phyloP scores from a whole-genome alignment of 2,888 invertebrate genomes.

The Peribatodes rhomboidaria region DNA sequence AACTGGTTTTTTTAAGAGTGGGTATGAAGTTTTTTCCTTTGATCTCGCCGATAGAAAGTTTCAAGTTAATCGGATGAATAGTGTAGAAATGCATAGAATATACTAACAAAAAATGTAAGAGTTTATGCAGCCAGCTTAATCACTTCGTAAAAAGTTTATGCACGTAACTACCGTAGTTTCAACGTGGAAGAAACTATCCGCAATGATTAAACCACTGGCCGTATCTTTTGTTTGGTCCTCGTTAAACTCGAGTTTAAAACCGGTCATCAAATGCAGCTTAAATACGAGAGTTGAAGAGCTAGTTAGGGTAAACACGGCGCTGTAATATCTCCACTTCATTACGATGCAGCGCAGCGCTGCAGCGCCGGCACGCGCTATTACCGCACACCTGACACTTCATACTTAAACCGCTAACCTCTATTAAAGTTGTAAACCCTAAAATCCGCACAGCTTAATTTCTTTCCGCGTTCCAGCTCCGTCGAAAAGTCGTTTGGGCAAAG shows the following conservation, averaged over 20 bases:
- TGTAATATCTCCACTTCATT: conserved; percentile 32
- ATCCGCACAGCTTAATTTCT: conserved; percentile 79
- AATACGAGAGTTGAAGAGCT: conserved; percentile 25
- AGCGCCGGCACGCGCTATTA: conserved; percentile 38
- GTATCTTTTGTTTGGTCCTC: conserved; percentile 30
- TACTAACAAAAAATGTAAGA: conserved; percentile 45
- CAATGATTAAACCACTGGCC: conserved; percentile 21
- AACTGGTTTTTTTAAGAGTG: conserved; percentile 53
- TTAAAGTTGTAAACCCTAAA: conserved; percentile 73
- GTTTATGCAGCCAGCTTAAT: conserved; percentile 58
- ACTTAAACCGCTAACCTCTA: conserved; percentile 66
- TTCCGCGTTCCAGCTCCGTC: conserved; percentile 74
- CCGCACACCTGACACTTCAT: conserved; percentile 53
- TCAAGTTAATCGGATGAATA: too few relatives aligned
- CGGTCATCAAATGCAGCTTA: conserved; percentile 30
- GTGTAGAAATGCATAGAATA: too few relatives aligned
- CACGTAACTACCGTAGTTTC: conserved; percentile 54
- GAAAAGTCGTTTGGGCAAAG: conserved; percentile 79
- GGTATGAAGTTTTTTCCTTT: conserved; percentile 52
- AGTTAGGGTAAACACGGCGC: conserved; percentile 26
- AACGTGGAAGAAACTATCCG: conserved; percentile 52
- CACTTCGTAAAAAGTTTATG: conserved; percentile 64
- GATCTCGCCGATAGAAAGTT: too few relatives aligned
- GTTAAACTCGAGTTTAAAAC: conserved; percentile 26
- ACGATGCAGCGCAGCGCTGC: conserved; percentile 32